Conservation (phyloP, 2,797 vertebrate genomes). For the Balearica regulorum region DNA sequence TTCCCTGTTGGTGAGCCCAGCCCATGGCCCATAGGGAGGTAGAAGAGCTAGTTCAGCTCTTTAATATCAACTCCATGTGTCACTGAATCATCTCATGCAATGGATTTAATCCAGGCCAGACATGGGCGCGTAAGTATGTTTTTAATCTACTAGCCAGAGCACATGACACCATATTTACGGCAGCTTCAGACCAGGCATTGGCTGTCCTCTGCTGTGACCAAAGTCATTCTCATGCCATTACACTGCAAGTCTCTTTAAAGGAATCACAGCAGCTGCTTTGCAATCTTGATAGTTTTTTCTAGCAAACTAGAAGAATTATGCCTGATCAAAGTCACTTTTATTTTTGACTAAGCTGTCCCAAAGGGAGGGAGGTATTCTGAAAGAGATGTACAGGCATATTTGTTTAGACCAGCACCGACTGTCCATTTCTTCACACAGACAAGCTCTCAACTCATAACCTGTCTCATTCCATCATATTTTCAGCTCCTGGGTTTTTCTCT, state of each 20-base stretch:
- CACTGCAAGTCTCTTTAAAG: background rate
- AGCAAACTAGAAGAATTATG: background rate
- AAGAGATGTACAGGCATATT: background rate
- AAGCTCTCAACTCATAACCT: background rate
- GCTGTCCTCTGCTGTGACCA: background rate
- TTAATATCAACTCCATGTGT: accelerated
- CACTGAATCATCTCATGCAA: accelerated
- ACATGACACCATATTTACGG: accelerated
- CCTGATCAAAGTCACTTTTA: background rate
- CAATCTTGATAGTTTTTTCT: background rate
- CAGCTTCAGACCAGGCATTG: background rate
- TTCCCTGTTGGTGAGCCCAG: background rate
- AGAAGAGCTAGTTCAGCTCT: background rate
- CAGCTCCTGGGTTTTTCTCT: background rate
- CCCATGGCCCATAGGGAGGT: background rate
- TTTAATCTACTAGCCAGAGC: background rate
- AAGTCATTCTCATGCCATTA: background rate
- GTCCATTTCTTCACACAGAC: background rate
- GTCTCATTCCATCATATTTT: background rate
- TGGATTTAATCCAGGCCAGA: background rate
- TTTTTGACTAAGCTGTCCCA: background rate
- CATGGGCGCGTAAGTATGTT: accelerated
- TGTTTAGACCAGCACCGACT: background rate
- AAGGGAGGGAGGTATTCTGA: background rate
- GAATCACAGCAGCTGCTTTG: background rate